These are phyloP conservation scores for Tor tambroides DNA, from an alignment of 2,113 vertebrate genomes.

Conservation along the genomic window DNA sequence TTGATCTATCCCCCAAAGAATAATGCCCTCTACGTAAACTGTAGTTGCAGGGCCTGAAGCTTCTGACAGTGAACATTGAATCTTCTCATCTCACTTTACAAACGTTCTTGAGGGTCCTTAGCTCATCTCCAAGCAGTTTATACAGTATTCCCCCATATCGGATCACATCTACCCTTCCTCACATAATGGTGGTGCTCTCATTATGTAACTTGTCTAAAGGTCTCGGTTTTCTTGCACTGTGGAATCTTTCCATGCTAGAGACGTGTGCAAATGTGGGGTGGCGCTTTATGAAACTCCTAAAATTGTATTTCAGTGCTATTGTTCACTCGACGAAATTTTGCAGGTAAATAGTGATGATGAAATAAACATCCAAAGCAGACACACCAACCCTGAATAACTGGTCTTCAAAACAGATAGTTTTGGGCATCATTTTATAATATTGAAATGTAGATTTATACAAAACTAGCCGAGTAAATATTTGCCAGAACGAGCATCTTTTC, in stretches of 20 bases:
- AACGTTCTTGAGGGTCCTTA: slow-evolving; percentile 45
- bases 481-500: neutral
- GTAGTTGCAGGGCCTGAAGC: slow-evolving; percentile 55
- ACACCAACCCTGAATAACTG: neutral
- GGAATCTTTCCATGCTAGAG: neutral
- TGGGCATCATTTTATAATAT: neutral
- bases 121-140: slow-evolving; percentile 54
- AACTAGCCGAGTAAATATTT: neutral
- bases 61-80: slow-evolving; percentile 15
- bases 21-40: slow-evolving; percentile 61
- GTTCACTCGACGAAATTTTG: too few species aligned
- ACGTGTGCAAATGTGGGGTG: neutral
- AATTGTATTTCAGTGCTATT: neutral
- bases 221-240: slow-evolving; percentile 64
- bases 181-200: slow-evolving; percentile 53
- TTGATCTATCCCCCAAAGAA: slow-evolving; percentile 27
- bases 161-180: slow-evolving; percentile 64
- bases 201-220: slow-evolving; percentile 56
- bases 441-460: neutral
- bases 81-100: slow-evolving; percentile 55
- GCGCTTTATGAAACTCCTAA: neutral
- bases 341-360: neutral
- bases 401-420: too few species aligned
- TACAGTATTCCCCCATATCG: slow-evolving; percentile 45
- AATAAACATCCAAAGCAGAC: neutral